Base-by-base conservation (phyloP, 1,140 invertebrate species). In the Conus ventricosus region DNA sequence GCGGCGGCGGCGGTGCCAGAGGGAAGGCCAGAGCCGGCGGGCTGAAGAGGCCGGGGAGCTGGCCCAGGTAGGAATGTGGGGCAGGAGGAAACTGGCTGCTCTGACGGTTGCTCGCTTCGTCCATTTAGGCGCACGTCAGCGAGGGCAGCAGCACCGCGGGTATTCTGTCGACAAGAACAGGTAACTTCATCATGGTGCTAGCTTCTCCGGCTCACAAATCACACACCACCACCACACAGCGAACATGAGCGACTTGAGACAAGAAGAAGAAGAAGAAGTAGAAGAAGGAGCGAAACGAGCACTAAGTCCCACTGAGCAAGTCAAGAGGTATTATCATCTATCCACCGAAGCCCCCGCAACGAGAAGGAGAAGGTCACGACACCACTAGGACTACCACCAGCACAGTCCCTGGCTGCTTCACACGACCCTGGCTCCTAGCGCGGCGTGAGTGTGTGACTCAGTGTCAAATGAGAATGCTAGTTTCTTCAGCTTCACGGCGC, bases 61-160 rank as follows among this genome's bases (percentile, higher is more conserved):
- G 67, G 7, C 67, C 80, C 80, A 81, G 80, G 51, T 27, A 81
- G 15, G 13, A 5, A 0, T 54, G 39, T 6, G 71, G 20, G 8
- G 71, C 17, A 76, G 25, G 8, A 23, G 80, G 80, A 54, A 39
- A 81, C 80, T 81, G 27, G 51, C 13, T 54, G 11, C 51, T 20
- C 51, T 53, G 39, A 5, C 39, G 13, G 53, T 54, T 53, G 25
- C 67, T 8, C 67, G 67, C 67, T 71, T 81, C 17, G 80, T 81
- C 80, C 80, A 81, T 81, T 81, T 81, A 81, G 80, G 39, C 80
- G 15, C 13, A 81, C 11, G 80, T 81, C 80, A 7, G 13, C 80
- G 80, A 39, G 3, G n/a, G 67, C 67, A 71, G 20, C 67, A 71
- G 20, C 76, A 51, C 15, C 13, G 71, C 11, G 51, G 25, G 17